A percentile compares a stretch with the other conserved stretches of the same genome.
phyloP scores from a whole-genome alignment of 2,797 vertebrate genomes.

The Liasis olivaceus region DNA sequence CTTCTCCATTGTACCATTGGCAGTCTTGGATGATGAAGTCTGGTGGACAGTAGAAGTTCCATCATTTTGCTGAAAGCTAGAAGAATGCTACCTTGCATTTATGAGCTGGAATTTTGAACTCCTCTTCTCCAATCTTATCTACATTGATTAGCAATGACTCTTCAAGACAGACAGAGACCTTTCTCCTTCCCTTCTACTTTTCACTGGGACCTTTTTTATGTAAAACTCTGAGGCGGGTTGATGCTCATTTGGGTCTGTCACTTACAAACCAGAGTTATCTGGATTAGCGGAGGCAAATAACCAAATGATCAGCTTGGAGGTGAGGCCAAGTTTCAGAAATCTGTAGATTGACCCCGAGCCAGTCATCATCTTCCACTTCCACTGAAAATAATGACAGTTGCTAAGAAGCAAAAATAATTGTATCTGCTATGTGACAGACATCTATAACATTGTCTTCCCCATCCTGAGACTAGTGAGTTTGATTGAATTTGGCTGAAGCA shows the following conservation, averaged over 20 bases:
- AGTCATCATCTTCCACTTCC: not conserved
- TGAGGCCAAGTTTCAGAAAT: not conserved
- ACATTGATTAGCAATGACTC: not conserved
- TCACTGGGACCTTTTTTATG: not conserved
- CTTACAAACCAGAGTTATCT: not conserved
- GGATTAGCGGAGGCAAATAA: not conserved
- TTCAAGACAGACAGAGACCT: not conserved
- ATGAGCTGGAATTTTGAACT: not conserved
- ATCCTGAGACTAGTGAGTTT: not conserved
- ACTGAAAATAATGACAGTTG: not conserved
- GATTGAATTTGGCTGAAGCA: not conserved
- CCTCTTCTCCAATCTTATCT: not conserved
- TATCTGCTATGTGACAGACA: not conserved
- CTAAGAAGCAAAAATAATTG: not conserved
- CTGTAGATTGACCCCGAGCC: not conserved
- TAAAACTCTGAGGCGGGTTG: not conserved
- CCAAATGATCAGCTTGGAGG: not conserved
- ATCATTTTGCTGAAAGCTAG: not conserved
- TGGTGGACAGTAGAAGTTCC: not conserved
- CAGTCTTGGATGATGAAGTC: not conserved
- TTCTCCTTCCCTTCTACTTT: not conserved
- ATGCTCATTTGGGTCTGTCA: not conserved
- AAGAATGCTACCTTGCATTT: not conserved
- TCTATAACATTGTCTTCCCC: not conserved
- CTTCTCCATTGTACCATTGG: no score